Evolutionary conservation across 2,888 invertebrate species (phyloP).

Genomic region (Chloromyia formosa): DNA sequence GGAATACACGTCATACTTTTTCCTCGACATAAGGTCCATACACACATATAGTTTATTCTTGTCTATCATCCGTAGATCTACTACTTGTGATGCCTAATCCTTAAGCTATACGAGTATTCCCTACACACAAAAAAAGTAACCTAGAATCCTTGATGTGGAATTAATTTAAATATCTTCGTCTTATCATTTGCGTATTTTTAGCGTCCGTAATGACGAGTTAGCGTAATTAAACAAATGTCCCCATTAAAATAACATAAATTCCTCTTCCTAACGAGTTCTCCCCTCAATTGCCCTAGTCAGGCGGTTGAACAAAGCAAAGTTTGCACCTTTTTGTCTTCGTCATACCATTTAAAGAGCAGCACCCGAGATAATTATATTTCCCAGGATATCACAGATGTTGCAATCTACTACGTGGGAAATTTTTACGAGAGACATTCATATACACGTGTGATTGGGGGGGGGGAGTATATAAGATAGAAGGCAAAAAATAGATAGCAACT

Average conservation of each 20-base stretch:
- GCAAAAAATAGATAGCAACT: too few relatives aligned
- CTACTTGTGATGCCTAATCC: too few relatives aligned
- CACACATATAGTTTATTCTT: too few relatives aligned
- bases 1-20: too few relatives aligned
- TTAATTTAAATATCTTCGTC: too few relatives aligned
- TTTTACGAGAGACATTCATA: conserved; percentile 32
- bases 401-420: conserved; percentile 22
- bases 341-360: background rate
- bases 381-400: conserved; percentile 37
- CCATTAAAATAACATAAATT: conserved; percentile 10
- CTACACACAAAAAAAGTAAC: too few relatives aligned
- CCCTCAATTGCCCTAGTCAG: background rate
- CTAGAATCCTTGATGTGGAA: too few relatives aligned
- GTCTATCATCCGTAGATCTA: too few relatives aligned
- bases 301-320: background rate
- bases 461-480: background rate
- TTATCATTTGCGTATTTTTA: background rate
- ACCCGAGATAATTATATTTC: conserved; percentile 33
- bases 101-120: too few relatives aligned
- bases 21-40: too few relatives aligned
- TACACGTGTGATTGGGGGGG: background rate
- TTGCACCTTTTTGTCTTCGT: background rate
- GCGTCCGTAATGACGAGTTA: background rate
- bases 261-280: background rate
- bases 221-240: background rate